Base-by-base conservation (phyloP, 2,888 invertebrate genomes). In the Nebria brevicollis region DNA sequence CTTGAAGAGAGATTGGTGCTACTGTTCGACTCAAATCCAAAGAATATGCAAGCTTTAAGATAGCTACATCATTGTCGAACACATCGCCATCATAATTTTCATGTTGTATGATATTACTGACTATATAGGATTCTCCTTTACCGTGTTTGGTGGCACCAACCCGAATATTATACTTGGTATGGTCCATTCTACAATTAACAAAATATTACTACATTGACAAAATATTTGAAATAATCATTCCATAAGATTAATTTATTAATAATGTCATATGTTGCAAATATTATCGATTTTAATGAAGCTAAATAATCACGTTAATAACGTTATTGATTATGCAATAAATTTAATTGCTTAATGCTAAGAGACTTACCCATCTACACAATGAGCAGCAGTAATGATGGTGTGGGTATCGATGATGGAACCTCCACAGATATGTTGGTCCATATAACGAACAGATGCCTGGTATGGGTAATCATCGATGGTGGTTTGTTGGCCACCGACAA, bases 351-450 rank as follows among this genome's bases (percentile, higher is more conserved):
- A 13, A 66, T 66, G 13, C 1, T 70, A 13, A 11, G 26, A 20
- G 11, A 70, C 76, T 72, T 72, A 81, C 81, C 15, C 66, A 15
- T 77, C 4, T 2, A 75, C 25, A n/a, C 75, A 75, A 20, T 75
- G 75, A n/a, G 20, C n/a, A 13, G 75, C 75, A 11, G 75, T 75
- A 3, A 75, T 8, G 3, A 75, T 64, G 64, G 75, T 75, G 5
- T n/a, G 8, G 1, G 2, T 25, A 64, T 75, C 64, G 20, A 75
- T 13, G 20, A 75, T 75, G 26, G 64, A 25, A 4, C 75, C 75
- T 75, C 75, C 75, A 64, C 75, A 75, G n/a, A 54, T 43, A 15
- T 54, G 64, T 8, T 15, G n/a, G 54, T 26, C 75, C 3, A 43
- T 10, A n/a, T 7, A 5, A 3, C 13, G 13, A 6, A 75, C 43